Conservation (phyloP, 2,888 invertebrate genomes). For the Ommatoiulus sabulosus region DNA sequence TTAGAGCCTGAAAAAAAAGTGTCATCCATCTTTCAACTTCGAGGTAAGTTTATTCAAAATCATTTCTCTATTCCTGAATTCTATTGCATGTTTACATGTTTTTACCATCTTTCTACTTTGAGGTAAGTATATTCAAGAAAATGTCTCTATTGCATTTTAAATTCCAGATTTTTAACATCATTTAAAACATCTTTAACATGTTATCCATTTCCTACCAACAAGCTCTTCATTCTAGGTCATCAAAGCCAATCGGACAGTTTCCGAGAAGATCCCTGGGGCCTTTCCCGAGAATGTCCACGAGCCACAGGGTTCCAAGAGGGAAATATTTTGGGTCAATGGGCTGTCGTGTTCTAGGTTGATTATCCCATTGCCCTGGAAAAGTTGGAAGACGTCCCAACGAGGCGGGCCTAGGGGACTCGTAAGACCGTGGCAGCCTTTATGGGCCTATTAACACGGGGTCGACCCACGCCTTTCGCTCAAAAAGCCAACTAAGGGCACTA, state of each 20-base stretch:
- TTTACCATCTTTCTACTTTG: no score
- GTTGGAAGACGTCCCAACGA: constrained; percentile 39
- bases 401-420: not conserved
- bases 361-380: constrained; percentile 46
- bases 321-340: constrained; percentile 48
- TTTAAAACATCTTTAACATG: no score
- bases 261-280: not conserved
- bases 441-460: constrained; percentile 41
- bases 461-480: constrained; percentile 41
- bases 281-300: not conserved
- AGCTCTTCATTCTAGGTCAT: not conserved
- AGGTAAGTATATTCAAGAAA: no score
- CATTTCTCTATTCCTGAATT: no score
- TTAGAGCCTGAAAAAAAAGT: no score
- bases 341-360: constrained; percentile 22
- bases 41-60: no score
- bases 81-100: no score
- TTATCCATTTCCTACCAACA: not conserved
- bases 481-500: constrained; percentile 35
- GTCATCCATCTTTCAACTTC: no score
- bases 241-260: not conserved
- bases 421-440: constrained; percentile 46
- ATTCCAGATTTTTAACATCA: no score
- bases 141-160: no score
- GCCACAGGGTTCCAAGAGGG: not conserved